Evolutionary conservation across 2,888 invertebrate genomes (phyloP).

Genomic region (Heliconius charithonia): DNA sequence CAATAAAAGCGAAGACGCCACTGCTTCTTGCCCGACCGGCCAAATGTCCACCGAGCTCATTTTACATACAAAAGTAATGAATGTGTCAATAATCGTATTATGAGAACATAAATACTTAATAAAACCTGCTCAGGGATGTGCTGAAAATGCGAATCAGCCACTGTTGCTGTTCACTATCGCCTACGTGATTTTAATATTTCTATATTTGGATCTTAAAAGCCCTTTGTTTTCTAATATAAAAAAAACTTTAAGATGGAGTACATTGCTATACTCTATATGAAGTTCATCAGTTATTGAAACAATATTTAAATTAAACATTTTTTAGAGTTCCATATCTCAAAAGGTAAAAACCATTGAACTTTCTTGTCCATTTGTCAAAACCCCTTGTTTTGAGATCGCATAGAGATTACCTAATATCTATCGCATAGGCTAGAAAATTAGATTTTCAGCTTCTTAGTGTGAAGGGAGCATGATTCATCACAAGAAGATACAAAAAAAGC

Average conservation of each 20-base stretch:
- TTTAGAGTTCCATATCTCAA: too few relatives aligned
- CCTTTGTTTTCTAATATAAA: neutral
- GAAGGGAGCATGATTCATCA: too few relatives aligned
- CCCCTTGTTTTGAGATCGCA: too few relatives aligned
- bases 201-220: neutral
- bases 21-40: constrained; percentile 64
- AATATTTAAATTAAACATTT: neutral
- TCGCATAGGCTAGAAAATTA: too few relatives aligned
- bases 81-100: constrained; percentile 67
- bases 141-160: constrained; percentile 13
- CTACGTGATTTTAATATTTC: neutral
- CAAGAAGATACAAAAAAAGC: too few relatives aligned
- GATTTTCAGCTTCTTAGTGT: too few relatives aligned
- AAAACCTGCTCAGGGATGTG: constrained; percentile 21
- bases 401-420: too few relatives aligned
- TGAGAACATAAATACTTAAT: constrained; percentile 40
- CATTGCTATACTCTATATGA: too few relatives aligned
- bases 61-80: constrained; percentile 79
- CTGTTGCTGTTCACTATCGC: neutral
- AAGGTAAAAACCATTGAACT: too few relatives aligned
- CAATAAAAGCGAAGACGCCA: constrained; percentile 70
- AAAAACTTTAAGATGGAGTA: neutral
- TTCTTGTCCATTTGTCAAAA: too few relatives aligned
- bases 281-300: neutral
- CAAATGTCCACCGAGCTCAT: constrained; percentile 66